phyloP scores from a whole-genome alignment of 2,888 invertebrate genomes.

The Rotaria sp. region DNA sequence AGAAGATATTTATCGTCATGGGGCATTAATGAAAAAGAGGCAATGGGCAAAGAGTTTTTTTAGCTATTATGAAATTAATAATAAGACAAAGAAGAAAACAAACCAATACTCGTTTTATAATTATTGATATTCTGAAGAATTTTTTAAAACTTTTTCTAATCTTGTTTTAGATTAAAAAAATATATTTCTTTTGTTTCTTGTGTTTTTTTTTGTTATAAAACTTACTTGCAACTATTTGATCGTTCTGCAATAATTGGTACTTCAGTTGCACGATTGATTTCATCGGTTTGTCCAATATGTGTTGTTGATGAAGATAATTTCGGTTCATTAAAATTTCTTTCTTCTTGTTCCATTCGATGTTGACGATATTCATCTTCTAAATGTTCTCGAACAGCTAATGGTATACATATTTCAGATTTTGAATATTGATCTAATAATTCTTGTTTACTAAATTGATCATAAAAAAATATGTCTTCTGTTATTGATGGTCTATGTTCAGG shows the following conservation, averaged over 20 bases:
- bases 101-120: neutral
- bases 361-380: slow-evolving; percentile 19
- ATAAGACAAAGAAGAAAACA: neutral
- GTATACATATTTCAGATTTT: slow-evolving; percentile 25
- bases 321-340: neutral
- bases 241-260: neutral
- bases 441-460: slow-evolving; percentile 26
- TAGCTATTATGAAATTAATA: neutral
- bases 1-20: neutral
- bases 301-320: slow-evolving; percentile 26
- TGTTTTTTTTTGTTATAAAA: too few relatives aligned
- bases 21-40: neutral
- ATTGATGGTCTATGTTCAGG: neutral
- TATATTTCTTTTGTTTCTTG: neutral
- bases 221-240: neutral
- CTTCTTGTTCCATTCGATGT: neutral
- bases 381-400: slow-evolving; percentile 25
- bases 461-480: neutral
- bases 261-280: neutral
- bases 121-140: neutral
- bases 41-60: neutral
- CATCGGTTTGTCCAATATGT: slow-evolving; percentile 19
- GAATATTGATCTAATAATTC: slow-evolving; percentile 29
- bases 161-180: neutral
- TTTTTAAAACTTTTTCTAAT: neutral